Conservation (phyloP, 2,113 vertebrate species). For the Solea solea region DNA sequence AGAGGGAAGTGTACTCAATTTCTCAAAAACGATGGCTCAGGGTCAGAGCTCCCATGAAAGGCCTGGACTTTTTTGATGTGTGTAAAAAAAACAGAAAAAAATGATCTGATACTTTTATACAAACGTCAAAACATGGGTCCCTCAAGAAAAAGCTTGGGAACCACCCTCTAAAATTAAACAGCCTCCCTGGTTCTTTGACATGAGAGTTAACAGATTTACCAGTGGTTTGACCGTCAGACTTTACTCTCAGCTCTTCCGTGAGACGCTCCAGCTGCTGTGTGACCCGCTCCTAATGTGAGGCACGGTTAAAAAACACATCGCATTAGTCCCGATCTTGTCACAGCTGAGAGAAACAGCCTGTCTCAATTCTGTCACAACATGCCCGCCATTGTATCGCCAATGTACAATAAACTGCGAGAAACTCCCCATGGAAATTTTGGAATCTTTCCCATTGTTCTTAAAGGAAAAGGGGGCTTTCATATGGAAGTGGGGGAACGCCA, state of each 20-base stretch:
- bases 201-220: conserved; percentile 8
- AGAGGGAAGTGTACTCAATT: too few relatives aligned
- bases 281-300: conserved; percentile 34
- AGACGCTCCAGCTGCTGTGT: conserved; percentile 24
- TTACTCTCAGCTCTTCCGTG: conserved; percentile 17
- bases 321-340: conserved; percentile 32
- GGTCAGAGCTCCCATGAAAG: too few relatives aligned
- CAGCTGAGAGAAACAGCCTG: conserved; percentile 54
- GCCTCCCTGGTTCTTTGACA: neutral
- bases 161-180: neutral
- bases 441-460: conserved; percentile 77
- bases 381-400: conserved; percentile 58
- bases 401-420: conserved; percentile 29
- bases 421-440: conserved; percentile 74
- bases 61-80: too few relatives aligned
- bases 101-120: too few relatives aligned
- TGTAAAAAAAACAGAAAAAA: too few relatives aligned
- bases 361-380: conserved; percentile 63
- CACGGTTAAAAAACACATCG: conserved; percentile 9
- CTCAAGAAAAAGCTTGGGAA: too few relatives aligned
- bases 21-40: too few relatives aligned
- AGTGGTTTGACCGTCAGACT: conserved; percentile 3
- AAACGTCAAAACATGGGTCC: too few relatives aligned
- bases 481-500: conserved; percentile 82
- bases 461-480: conserved; percentile 74